A percentile compares a stretch with the other conserved stretches of the same genome.
Evolutionary conservation across 1,140 invertebrate species (phyloP).

Genomic region (Fopius arisanus): DNA sequence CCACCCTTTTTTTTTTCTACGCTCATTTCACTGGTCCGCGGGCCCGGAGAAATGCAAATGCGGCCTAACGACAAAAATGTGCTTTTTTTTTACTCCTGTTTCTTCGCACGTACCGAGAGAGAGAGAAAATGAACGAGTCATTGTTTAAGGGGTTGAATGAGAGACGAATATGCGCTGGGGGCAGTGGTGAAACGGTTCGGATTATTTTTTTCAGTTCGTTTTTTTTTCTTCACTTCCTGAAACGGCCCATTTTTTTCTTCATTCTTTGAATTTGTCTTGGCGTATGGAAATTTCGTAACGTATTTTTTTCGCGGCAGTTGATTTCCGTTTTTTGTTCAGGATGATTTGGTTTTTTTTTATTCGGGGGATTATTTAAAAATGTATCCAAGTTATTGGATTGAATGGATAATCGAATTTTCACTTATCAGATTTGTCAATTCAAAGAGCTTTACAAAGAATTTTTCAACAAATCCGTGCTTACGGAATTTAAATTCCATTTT

Average conservation of each 20-base stretch:
- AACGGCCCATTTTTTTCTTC: background rate
- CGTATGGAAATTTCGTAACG: background rate
- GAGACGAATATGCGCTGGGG: constrained; percentile 9
- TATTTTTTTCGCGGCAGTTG: background rate
- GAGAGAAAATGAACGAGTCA: constrained; percentile 27
- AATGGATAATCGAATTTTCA: too few species aligned
- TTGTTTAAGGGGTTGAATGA: constrained; percentile 34
- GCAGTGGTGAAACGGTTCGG: constrained; percentile 14
- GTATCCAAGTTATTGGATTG: too few species aligned
- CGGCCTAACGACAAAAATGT: constrained; percentile 29
- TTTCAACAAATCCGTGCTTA: too few species aligned
- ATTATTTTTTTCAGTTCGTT: background rate
- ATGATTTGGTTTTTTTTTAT: too few species aligned
- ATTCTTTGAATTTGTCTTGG: background rate
- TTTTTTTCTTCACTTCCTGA: constrained; percentile 4
- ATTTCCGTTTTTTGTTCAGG: too few species aligned
- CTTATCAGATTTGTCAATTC: too few species aligned
- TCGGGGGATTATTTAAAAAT: too few species aligned
- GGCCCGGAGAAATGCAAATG: constrained; percentile 33
- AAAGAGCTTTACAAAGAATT: too few species aligned
- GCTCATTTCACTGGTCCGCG: constrained; percentile 4
- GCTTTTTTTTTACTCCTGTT: constrained; percentile 17
- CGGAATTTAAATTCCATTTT: too few species aligned
- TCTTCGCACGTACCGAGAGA: constrained; percentile 8
- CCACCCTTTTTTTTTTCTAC: constrained; percentile 22